Base-by-base conservation (phyloP, 2,797 vertebrate species). In the Cyprinodon diabolis region DNA sequence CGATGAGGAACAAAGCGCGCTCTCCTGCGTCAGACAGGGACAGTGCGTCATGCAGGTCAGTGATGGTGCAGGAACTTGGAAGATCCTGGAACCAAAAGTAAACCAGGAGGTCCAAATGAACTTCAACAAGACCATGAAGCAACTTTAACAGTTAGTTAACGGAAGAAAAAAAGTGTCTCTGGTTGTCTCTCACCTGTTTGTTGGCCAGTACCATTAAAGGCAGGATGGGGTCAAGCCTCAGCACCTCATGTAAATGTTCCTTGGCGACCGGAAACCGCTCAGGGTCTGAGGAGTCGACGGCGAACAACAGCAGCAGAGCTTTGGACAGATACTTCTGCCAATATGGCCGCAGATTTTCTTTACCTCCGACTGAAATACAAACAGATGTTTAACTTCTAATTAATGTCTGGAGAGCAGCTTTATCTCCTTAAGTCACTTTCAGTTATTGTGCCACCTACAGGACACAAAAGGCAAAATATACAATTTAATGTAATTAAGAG, bases 141-240 rank as follows among this genome's bases (percentile, higher is more conserved):
- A 30, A 35, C 14, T 60, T 19, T 43, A 43, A 43, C 7, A 43
- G 40, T 43, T 43, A 5, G 40, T 43, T 43, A 43, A 43, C 7
- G 2, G 40, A 43, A 43, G 40, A 43, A 43, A 43, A 43, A 14
- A 49, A 80, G 67, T 71, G 19, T 43, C 84, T 58, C 52, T 52
- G 47, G 66, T 63, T 77, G 66, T 71, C 0, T 12, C 92, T 93
- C 94, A 98, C 98, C 97, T 99, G 97, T 85, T 99, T 99, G 94
- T 98, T 97, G 92, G 96, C 97, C 84, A 99, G 95, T 14, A 99
- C 91, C 87, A 99, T 95, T 49, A 99, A 79, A 0, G 98, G 97
- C 77, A 99, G 93, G 35, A 47, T 55, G 37, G 96, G 94, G 77
- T 96, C 87, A 14, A 77, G 80, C 43, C 88, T 84, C 71, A 98